Base-by-base conservation (phyloP, 2,888 invertebrate species). In the Meiosimyza platycephala region DNA sequence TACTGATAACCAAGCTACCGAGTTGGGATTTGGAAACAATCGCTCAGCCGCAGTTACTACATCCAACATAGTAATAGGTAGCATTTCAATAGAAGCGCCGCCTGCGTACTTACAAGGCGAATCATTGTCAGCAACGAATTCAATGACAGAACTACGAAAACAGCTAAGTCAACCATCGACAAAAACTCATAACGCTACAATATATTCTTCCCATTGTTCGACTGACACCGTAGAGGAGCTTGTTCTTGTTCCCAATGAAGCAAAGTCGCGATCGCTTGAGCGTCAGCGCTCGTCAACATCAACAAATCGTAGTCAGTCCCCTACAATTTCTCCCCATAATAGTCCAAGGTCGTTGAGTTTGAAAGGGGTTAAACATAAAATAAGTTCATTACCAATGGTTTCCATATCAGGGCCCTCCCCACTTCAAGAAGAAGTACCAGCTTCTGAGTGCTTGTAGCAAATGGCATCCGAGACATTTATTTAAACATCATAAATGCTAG, bases 321-420 rank as follows among this genome's bases (percentile, higher is more conserved):
- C 81, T 48, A 74, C 77, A 13, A 81, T 84, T 12, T 83, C 85
- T 67, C 82, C 84, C 40, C 84, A 85, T 76, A 81, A 80, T 67
- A 85, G 85, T 70, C 84, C 84, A 62, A 84, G 85, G 72, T 78
- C 81, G 71, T 70, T 83, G 60, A 80, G 79, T 51, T n/a, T 76
- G 2, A 84, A 82, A 74, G 82, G 69, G 1, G 40, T 40, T 40
- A 40, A 40, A 7, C 40, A 40, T 9, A 40, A 40, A 40, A 40
- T 40, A 40, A 82, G 81, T 70, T 82, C 84, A 71, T 88, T 94
- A 79, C 94, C 94, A 64, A 93, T 93, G 79, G 90, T 94, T 7
- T 94, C 94, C 33, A 90, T 94, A 47, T 94, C 94, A 13, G 93
- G 93, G n/a, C 93, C 93, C 0, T 93, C 93, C 18, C 93, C 93